Evolutionary conservation across 2,888 invertebrate genomes (phyloP).

Genomic region (Labia minor): DNA sequence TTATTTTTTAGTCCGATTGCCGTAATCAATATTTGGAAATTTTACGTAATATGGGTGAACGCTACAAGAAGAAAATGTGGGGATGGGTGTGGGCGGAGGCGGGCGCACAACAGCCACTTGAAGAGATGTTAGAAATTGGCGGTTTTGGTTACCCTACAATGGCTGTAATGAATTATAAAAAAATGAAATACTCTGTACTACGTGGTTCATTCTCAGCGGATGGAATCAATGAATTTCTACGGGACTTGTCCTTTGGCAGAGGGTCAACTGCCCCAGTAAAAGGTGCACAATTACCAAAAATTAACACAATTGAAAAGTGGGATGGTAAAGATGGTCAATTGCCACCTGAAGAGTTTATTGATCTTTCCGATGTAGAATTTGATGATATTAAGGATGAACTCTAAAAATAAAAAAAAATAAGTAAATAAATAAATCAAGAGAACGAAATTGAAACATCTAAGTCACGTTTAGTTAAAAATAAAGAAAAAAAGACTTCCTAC

Average conservation of each 20-base stretch:
- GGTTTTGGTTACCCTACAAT: constrained; percentile 98
- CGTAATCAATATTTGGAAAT: constrained; percentile 64
- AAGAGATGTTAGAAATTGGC: constrained; percentile 85
- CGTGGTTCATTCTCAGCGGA: constrained; percentile 87
- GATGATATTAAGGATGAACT: constrained; percentile 36
- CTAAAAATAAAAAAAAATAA: too few relatives aligned
- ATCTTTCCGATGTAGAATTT: constrained; percentile 78
- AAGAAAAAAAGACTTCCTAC: too few relatives aligned
- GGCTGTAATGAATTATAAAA: constrained; percentile 91
- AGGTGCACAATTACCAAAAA: constrained; percentile 67
- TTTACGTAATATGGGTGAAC: constrained; percentile 48
- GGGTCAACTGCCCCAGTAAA: constrained; percentile 82
- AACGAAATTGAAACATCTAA: too few relatives aligned
- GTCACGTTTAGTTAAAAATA: too few relatives aligned
- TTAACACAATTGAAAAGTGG: constrained; percentile 64
- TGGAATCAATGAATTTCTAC: constrained; percentile 91
- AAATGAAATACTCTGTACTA: constrained; percentile 89
- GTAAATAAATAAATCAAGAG: too few relatives aligned
- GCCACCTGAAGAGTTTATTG: constrained; percentile 78
- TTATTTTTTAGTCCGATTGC: constrained; percentile 64
- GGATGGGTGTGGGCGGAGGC: constrained; percentile 97
- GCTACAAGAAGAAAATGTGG: constrained; percentile 91
- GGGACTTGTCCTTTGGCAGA: constrained; percentile 85
- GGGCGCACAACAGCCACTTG: constrained; percentile 69
- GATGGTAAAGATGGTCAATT: constrained; percentile 89